phyloP scores from a whole-genome alignment of 92 coral and sea anemone species.

The Paragorgia papillata region DNA sequence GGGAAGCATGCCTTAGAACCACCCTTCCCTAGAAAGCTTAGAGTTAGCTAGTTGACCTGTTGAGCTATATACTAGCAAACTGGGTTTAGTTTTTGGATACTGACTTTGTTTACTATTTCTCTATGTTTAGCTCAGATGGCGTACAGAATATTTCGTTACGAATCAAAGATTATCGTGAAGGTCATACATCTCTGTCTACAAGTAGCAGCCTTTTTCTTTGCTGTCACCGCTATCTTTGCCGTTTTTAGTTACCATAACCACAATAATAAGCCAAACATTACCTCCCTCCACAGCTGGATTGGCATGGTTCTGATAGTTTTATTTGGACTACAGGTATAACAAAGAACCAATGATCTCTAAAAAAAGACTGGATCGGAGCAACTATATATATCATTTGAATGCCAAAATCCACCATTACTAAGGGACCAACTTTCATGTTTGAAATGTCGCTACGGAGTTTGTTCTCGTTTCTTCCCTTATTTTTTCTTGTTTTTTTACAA shows the following conservation, averaged over 20 bases:
- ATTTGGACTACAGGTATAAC: constrained; percentile 45
- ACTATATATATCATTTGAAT: too few species aligned
- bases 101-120: not conserved
- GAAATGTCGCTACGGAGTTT: too few species aligned
- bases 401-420: too few species aligned
- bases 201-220: constrained; percentile 32
- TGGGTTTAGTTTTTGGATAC: too few species aligned
- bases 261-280: constrained; percentile 2
- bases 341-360: not conserved
- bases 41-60: too few species aligned
- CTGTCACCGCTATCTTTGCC: constrained; percentile 28
- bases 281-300: constrained; percentile 40
- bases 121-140: constrained; percentile 19
- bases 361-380: too few species aligned
- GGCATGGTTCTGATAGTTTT: constrained; percentile 27
- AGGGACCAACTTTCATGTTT: too few species aligned
- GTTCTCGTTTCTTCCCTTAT: too few species aligned
- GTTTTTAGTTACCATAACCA: constrained; percentile 12
- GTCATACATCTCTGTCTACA: constrained; percentile 21
- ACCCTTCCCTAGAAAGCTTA: too few species aligned
- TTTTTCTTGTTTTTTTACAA: too few species aligned
- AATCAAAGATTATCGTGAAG: constrained; percentile 12
- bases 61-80: too few species aligned
- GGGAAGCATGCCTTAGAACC: too few species aligned
- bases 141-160: constrained; percentile 34